Evolutionary conservation across 2,888 invertebrate species (phyloP), one percentile per base, ranked within the genome.

Genomic region (Dryobotodes eremita): DNA sequence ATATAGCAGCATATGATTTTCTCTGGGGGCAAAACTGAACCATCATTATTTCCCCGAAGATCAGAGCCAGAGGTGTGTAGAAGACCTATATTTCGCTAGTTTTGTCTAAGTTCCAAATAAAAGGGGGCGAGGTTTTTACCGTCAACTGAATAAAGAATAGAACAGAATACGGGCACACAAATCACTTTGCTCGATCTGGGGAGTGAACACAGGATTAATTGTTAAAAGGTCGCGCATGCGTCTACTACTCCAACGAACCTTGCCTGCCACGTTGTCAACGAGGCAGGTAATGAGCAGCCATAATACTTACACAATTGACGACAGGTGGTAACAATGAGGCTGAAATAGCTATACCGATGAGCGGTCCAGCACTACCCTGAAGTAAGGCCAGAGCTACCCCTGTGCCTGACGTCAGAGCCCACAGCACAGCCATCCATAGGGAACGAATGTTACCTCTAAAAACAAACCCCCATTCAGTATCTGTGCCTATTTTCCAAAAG

Each of bases 321-420:
- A 98, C 98, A 8, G 98, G 99, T 36, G 99, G 99, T 80, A 99
- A 93, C 73, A 99, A 95, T 0, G 98, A 98, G 0, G 98, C 98
- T 31, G 98, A 98, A 92, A 99, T 99, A n/a, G 99, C 99, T 74
- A 99, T 98, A 79, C 98, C 99, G 84, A 99, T 98, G 71, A 99
- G 95, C 0, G 98, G 98, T 0, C 98, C 98, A 62, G 98, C 98
- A 92, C 98, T 98, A 57, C 98, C 98, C 91, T 98, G 98, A 0
- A 99, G 97, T 74, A 99, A 96, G n/a, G 98, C 98, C 36, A 99
- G 97, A 2, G 98, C 98, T 23, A 99, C 98, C 15, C 98, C 99
- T 11, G 98, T 98, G 23, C 98, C 98, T 17, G 98, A 98, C 48
- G 98, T 98, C 75, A 98, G 91, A 11, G 98, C 98, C 98, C 98